Conservation (phyloP, 2,888 invertebrate species). For the Yponomeuta evonymella region DNA sequence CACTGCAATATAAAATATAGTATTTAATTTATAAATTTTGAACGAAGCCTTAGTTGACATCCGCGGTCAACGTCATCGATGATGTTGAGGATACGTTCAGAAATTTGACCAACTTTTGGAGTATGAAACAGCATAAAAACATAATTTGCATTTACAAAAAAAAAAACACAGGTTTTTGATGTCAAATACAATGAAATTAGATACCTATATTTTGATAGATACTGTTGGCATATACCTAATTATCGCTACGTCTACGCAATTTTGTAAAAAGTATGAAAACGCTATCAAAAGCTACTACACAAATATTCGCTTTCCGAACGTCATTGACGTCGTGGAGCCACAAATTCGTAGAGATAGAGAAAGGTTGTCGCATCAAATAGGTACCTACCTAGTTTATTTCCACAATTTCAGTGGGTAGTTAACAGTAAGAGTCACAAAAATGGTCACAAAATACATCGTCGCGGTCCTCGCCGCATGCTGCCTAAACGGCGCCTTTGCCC, state of each 20-base stretch:
- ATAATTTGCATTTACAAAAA: background rate
- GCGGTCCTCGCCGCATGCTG: conserved; percentile 43
- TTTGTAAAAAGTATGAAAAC: too few species aligned
- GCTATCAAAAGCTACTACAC: background rate
- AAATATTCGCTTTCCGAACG: background rate
- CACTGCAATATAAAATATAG: too few species aligned
- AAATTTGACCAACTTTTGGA: conserved; percentile 19
- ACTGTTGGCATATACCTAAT: background rate
- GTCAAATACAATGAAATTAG: background rate
- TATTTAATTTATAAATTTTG: background rate
- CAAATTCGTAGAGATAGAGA: background rate
- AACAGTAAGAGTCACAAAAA: conserved; percentile 44
- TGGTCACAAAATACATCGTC: conserved; percentile 60
- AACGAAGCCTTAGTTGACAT: background rate
- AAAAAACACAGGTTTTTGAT: background rate
- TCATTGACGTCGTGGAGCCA: conserved; percentile 11
- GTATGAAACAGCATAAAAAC: background rate
- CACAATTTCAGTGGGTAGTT: background rate
- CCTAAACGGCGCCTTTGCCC: conserved; percentile 39
- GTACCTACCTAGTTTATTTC: background rate
- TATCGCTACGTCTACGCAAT: background rate
- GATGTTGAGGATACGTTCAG: conserved; percentile 47
- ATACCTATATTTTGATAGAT: background rate
- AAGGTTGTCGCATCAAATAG: background rate
- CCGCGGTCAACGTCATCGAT: conserved; percentile 47